phyloP scores from a whole-genome alignment of 2,888 invertebrate species.

The Hemaris fuciformis region DNA sequence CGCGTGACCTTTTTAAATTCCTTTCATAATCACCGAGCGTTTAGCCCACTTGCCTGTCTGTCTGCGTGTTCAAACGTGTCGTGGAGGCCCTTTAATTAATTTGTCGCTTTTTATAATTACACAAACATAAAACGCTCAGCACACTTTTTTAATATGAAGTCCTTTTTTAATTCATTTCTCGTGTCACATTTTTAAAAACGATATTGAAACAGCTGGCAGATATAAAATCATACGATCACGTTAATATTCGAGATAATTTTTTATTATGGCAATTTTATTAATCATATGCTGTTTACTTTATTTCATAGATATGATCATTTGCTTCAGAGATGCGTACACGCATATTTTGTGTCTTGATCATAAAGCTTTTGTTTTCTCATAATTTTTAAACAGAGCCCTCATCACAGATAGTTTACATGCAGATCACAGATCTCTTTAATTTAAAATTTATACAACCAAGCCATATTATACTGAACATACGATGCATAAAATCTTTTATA shows the following conservation, averaged over 20 bases:
- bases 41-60: background rate
- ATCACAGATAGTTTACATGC: background rate
- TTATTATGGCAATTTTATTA: too few relatives aligned
- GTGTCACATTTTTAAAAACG: background rate
- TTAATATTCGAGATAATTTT: too few relatives aligned
- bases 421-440: background rate
- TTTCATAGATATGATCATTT: too few relatives aligned
- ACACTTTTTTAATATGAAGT: background rate
- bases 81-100: background rate
- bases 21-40: conserved; percentile 6
- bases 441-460: too few relatives aligned
- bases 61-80: background rate
- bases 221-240: too few relatives aligned
- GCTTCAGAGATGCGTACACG: too few relatives aligned
- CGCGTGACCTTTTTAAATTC: conserved; percentile 8
- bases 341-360: too few relatives aligned
- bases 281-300: too few relatives aligned
- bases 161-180: background rate
- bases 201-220: background rate
- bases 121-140: background rate
- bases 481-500: too few relatives aligned
- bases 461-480: too few relatives aligned
- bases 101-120: background rate
- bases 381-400: background rate
- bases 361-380: background rate